These are phyloP conservation scores for Thera obeliscata DNA, from an alignment of 2,888 invertebrate genomes.

Conservation along the genomic window DNA sequence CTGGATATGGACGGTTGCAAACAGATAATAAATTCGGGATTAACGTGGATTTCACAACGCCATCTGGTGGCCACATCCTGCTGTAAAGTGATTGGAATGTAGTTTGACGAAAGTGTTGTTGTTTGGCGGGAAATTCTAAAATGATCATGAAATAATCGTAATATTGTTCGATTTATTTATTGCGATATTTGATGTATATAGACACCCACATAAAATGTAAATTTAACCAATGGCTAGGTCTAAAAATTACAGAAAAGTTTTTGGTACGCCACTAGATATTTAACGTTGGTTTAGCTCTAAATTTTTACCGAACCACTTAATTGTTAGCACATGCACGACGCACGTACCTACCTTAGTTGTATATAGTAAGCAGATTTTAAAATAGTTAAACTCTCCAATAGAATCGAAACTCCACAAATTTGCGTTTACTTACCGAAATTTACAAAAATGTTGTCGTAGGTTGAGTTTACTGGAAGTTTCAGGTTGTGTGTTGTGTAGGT, in stretches of 20 bases:
- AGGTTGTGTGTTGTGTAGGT: too few species aligned
- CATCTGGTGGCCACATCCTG: slow-evolving; percentile 64
- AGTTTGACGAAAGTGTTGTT: slow-evolving; percentile 49
- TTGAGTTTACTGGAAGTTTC: too few species aligned
- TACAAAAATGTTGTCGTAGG: too few species aligned
- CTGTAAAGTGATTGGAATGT: slow-evolving; percentile 67
- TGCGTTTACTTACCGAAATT: not conserved
- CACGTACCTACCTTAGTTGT: not conserved
- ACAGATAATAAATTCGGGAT: slow-evolving; percentile 79
- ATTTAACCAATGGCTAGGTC: not conserved
- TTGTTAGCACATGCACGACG: not conserved
- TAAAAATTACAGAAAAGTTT: not conserved
- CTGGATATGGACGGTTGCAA: slow-evolving; percentile 61
- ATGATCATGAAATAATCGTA: not conserved
- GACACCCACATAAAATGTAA: too few species aligned
- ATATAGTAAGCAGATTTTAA: not conserved
- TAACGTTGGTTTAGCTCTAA: not conserved
- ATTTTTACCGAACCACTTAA: not conserved
- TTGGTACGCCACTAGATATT: not conserved
- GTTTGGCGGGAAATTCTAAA: not conserved
- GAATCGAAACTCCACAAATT: not conserved
- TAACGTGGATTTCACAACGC: slow-evolving; percentile 65
- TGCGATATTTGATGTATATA: not conserved
- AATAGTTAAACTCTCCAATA: not conserved
- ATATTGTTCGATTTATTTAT: too few species aligned